Evolutionary conservation across 2,797 vertebrate species (phyloP), one percentile per base, ranked within the genome.

Genomic region (Phaenicophaeus curvirostris): DNA sequence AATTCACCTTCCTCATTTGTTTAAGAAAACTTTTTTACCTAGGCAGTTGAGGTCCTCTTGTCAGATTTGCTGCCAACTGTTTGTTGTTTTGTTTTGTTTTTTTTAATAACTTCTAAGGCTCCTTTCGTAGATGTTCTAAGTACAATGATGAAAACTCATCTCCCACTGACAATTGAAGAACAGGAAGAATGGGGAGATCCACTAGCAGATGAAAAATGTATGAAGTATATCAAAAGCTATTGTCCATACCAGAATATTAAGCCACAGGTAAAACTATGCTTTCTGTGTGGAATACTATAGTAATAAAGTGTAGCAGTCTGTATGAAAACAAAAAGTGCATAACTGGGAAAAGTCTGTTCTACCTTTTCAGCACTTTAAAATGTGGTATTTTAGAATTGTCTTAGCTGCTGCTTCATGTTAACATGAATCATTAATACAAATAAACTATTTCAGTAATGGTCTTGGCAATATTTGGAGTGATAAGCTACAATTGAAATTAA

Each of bases 151-250:
- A 98, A 99, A 67, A 97, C 97, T 62, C 95, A 97, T 54, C 98
- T 99, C 53, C 99, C 99, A 42, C 97, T 99, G 59, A 99, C 99
- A 44, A 55, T 97, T 77, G 99, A 99, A 97, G 99, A 99, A 95
- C 97, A 98, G 92, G 99, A 99, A 74, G 99, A 99, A 95, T 99
- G 99, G 99, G 99, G 99, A 17, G 98, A 99, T 95, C 99, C 99
- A 46, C 88, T 98, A 42, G 94, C 95, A 87, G 97, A 98, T 95
- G 95, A 98, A 63, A 96, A 97, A 78, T 98, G 98, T 78, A 97
- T 96, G 96, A 97, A 97, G 42, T 97, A 97, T 96, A 99, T 99
- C 94, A 97, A 98, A 92, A 98, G 97, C 86, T 99, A 99, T 96
- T 99, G 99, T 95, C 99, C 99, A 27, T 98, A 98, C 94, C 97